Percentiles rank a stretch among this genome's conserved stretches.
Conservation (phyloP, 1,140 invertebrate species). For the Luehdorfia chinensis region DNA sequence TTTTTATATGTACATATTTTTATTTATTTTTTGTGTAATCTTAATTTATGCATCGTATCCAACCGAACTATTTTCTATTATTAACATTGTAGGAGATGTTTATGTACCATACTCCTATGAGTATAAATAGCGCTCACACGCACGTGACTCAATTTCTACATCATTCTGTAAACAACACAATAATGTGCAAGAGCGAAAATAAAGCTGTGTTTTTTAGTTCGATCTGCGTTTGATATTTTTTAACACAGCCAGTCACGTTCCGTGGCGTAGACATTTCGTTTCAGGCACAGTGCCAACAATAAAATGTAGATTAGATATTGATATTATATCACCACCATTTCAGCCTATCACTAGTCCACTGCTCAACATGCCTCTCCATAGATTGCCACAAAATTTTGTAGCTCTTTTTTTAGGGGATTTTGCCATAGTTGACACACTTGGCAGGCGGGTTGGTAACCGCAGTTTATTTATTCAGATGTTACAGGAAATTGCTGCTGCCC, state of each 20-base stretch:
- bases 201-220: conserved; percentile 28
- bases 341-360: no score
- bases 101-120: neutral
- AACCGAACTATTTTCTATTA: conserved; percentile 3
- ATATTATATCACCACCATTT: no score
- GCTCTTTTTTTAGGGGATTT: no score
- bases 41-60: neutral
- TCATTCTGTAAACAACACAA: conserved; percentile 18
- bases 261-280: conserved; percentile 32
- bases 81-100: conserved; percentile 4
- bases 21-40: conserved; percentile 39
- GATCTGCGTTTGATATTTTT: conserved; percentile 27
- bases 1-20: conserved; percentile 75
- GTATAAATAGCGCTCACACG: conserved; percentile 8
- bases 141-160: conserved; percentile 15
- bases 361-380: no score
- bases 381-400: no score
- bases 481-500: no score
- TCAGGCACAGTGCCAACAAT: conserved; percentile 30
- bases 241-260: conserved; percentile 41
- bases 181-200: conserved; percentile 28
- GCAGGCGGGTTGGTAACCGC: no score
- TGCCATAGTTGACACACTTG: no score
- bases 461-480: no score
- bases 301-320: no score